These are phyloP conservation scores for Tichodroma muraria DNA, from an alignment of 2,113 vertebrate species.

Conservation along the genomic window DNA sequence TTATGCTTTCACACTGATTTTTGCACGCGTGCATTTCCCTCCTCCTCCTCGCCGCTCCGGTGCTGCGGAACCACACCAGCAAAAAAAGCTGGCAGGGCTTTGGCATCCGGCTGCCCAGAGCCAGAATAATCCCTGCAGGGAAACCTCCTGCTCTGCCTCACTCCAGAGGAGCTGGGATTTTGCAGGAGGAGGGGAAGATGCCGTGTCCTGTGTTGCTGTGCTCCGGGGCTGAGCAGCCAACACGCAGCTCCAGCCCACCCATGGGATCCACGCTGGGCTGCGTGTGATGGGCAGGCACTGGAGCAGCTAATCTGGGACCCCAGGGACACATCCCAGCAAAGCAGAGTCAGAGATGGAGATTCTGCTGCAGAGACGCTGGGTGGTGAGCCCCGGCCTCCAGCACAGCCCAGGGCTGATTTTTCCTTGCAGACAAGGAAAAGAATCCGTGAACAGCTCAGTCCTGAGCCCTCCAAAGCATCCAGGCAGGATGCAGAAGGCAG, in stretches of 20 bases:
- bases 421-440: neutral
- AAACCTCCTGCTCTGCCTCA: neutral
- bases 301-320: neutral
- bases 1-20: constrained; percentile 33
- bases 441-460: neutral
- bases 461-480: neutral
- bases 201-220: neutral
- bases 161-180: neutral
- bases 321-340: neutral
- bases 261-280: neutral
- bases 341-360: neutral
- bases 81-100: neutral
- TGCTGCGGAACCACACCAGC: neutral
- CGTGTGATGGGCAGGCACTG: neutral
- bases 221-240: neutral
- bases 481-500: neutral
- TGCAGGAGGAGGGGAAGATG: neutral
- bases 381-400: neutral
- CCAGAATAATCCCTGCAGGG: neutral
- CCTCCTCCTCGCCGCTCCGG: neutral
- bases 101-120: neutral
- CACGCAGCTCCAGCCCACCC: neutral
- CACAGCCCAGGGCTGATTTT: neutral
- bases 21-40: neutral
- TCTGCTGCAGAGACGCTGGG: neutral